Evolutionary conservation across 2,797 vertebrate species (phyloP), one percentile per base, ranked within the genome.

Genomic region (Microcaecilia unicolor): DNA sequence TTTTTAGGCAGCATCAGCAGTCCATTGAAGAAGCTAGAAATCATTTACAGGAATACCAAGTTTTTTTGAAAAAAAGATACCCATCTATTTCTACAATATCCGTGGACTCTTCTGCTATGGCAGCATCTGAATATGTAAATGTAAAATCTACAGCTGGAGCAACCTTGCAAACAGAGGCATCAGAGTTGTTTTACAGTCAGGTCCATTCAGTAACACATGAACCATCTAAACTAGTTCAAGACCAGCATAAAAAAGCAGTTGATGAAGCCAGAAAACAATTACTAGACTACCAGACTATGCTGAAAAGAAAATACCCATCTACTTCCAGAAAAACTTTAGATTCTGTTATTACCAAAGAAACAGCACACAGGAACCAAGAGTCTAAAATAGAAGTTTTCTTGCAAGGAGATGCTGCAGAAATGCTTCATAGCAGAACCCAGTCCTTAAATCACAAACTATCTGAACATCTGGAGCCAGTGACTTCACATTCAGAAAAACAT

Each of bases 41-140:
- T 25, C 74, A 20, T 10, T 74, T 99, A 18, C 74, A 88, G 11
- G 83, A 95, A 15, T 95, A 96, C 70, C 90, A 95, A 64, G 53
- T 54, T 18, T 56, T 79, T 11, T 43, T 98, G 32, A 81, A 61
- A 35, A 58, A 74, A 18, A 84, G 72, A 25, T 67, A 81, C 41
- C 62, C 48, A 18, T 37, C 66, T 13, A 1, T 47, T 38, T 47
- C 56, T 43, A 32, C 48, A 9, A 28, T 50, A 12, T 33, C 40
- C 5, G 3, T 21, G 4, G 34, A 28, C 23, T 8, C 44, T 20
- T 7, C 26, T 2, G 4, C 28, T 26, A 3, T 11, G 3, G 21
- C 18, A 18, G 36, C 29, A 24, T 20, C 45, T 22, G 51, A 40
- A 15, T 13, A 35, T 4, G 1, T 11, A 9, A 2, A 2, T 26